Base-by-base conservation (phyloP, 2,797 vertebrate species). In the Xiphophorus birchmanni region DNA sequence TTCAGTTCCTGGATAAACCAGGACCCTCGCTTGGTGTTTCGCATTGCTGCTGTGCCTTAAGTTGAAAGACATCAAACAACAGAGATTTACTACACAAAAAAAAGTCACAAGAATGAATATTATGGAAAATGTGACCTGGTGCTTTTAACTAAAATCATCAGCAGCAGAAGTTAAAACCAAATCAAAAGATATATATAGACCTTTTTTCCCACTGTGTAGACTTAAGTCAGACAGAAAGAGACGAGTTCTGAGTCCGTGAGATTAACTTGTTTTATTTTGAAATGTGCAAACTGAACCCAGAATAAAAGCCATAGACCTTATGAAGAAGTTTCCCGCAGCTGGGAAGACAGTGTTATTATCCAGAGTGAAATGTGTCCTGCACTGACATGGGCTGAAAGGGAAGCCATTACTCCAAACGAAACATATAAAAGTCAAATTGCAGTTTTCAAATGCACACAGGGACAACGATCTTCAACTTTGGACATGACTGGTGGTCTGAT, bases 1-100 rank as follows among this genome's bases (percentile, higher is more conserved):
- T 96, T 93, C 9, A 99, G 96, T 32, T 98, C 98, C 91, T 99
- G 97, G 0, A 99, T 87, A 48, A 97, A 99, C 98, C 98, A 99
- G 75, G 98, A 99, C 0, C 98, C 98, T 76, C 96, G 97, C 83
- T 97, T 99, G 84, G 98, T 99, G 94, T 99, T 99, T 13, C 98
- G 95, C 97, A 99, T 98, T 81, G 98, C 98, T 0, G 97, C 97
- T 0, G 97, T 98, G 88, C 97, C 98, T 99, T 91, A 26, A 71
- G 74, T 60, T 82, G 10, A 26, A 67, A 88, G 37, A 78, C 42
- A 75, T 73, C 17, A 79, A 83, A 77, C 45, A 77, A 69, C 40
- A 76, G 65, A 72, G 69, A 80, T 76, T 85, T 85, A 84, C 84
- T 74, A 85, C 32, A 65, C 32, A 11, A 12, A 45, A 54, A 82